Base-by-base conservation (phyloP, 2,113 vertebrate genomes). In the Menidia beryllina region DNA sequence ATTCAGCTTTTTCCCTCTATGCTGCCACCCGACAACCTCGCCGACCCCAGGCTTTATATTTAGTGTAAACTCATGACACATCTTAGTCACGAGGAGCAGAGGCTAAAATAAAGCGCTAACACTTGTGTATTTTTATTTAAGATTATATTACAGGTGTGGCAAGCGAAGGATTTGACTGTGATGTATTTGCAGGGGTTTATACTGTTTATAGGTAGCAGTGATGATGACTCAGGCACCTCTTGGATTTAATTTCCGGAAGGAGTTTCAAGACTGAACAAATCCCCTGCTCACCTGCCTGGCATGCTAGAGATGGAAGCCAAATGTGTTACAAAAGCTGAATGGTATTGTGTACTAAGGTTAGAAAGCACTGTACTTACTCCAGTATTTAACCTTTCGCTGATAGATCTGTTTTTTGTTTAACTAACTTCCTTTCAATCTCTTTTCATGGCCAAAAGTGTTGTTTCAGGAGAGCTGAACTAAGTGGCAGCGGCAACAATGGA, bases 91-190 rank as follows among this genome's bases (percentile, higher is more conserved):
- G 20, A 57, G 82, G 84, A 78, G 56, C 24, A 20, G 0, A 10
- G 0, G 75, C 73, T 69, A 79, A 84, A 82, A 86, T 77, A 84
- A 82, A 75, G 55, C 67, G 21, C 70, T 36, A 70, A 75, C 84
- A 74, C 79, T 70, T 20, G 57, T 85, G 73, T 80, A 84, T 88
- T 85, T 88, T 84, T 82, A 83, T 84, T 85, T 69, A 73, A 53
- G 80, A 78, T 90, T 79, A 54, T 12, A 64, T 88, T 82, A 77
- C 84, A 78, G 45, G 56, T 79, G 82, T 53, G 19, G 72, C 30
- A 49, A 59, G 81, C 30, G 3, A 14, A 51, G 27, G 36, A 27
- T 17, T 43, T 41, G 11, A 11, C 56, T 61, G 20, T 0, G 3
- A 45, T 50, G 68, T 60, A 53, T 56, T 68, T 53, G 59, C 63